Conservation (phyloP, 2,113 vertebrate species). For the Engraulis encrasicolus region DNA sequence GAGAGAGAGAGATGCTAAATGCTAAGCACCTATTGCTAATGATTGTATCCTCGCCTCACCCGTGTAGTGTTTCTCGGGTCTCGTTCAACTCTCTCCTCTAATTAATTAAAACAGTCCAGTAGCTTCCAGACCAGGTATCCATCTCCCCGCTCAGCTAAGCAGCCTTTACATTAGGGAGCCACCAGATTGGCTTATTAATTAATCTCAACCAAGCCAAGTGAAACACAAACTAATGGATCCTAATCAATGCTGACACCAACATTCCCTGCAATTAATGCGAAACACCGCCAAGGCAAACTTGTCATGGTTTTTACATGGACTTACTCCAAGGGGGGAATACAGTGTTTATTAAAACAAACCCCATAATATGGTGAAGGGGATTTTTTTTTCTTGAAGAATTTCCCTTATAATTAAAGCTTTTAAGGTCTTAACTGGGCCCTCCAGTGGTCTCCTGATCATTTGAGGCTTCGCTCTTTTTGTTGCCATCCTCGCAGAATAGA, state of each 20-base stretch:
- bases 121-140: slow-evolving; percentile 42
- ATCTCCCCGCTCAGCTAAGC: slow-evolving; percentile 46
- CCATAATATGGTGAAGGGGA: neutral
- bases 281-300: neutral
- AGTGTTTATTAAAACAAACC: neutral
- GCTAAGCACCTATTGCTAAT: neutral
- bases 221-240: slow-evolving; percentile 7
- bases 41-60: slow-evolving; percentile 58
- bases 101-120: slow-evolving; percentile 65
- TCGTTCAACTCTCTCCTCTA: slow-evolving; percentile 67
- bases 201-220: slow-evolving; percentile 52
- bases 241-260: slow-evolving; percentile 7
- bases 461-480: neutral
- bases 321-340: neutral
- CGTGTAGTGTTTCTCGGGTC: slow-evolving; percentile 53
- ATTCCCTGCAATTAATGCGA: slow-evolving; percentile 4
- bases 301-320: slow-evolving; percentile 1
- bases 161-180: slow-evolving; percentile 50
- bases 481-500: neutral
- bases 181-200: slow-evolving; percentile 69
- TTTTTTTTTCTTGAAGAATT: neutral
- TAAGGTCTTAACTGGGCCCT: neutral
- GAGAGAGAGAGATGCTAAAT: neutral
- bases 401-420: neutral
- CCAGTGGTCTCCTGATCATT: neutral